Evolutionary conservation across 2,113 vertebrate species (phyloP), one percentile per base, ranked within the genome.

Genomic region (Salvelinus sp.): DNA sequence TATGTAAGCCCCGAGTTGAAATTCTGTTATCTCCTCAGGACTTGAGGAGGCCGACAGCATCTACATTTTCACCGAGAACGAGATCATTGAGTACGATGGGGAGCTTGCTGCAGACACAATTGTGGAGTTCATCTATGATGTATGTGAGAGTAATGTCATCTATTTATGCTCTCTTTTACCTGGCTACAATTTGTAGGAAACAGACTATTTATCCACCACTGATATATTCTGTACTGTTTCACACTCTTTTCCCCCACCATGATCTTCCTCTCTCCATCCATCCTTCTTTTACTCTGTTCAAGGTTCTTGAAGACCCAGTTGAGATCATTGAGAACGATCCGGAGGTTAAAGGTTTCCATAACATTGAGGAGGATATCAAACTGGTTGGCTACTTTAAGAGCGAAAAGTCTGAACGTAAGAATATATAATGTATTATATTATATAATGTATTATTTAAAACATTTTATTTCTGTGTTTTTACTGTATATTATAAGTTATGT

Each of bases 351-450:
- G 95, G 94, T 18, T 97, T 98, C 60, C 87, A 95, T 83, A 95
- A 94, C 72, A 84, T 96, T 0, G 95, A 97, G 2, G 96, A 98
- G 57, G 96, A 96, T 78, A 96, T 93, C 90, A 98, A 97, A 90
- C 83, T 98, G 86, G 95, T 97, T 14, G 96, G 96, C 87, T 97
- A 94, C 92, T 97, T 98, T 94, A 97, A 97, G 91, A 95, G 80
- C 79, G 93, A 94, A 83, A 95, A 95, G 75, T 98, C 96, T 65
- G 94, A 96, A 88, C 92, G 96, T 98, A 92, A 83, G 95, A 84
- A 80, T 95, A 82, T 83, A 81, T 75, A 80, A 82, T 83, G 81
- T 47, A 70, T 30, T 30, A 30, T 25, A 25, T 25, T 95, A 82
- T 83, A 81, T 74, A 80, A 82, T 83, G 81, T 47, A 70, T 30